phyloP scores from a whole-genome alignment of 2,797 vertebrate genomes.

The Pangasius sanitwongsei region DNA sequence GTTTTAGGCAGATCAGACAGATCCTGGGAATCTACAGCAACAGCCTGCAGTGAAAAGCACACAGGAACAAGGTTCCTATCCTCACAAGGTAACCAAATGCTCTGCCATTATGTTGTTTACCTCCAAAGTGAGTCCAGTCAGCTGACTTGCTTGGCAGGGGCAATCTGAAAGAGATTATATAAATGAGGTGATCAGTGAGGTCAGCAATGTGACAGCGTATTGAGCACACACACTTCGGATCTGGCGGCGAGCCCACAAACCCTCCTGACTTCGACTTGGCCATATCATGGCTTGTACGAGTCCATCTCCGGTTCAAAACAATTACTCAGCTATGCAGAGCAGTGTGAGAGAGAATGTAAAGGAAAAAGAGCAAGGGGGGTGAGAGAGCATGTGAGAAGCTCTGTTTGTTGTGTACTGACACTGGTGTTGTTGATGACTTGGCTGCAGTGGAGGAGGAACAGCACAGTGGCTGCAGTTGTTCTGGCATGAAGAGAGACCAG shows the following conservation, averaged over 20 bases:
- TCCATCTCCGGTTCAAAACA: constrained; percentile 28
- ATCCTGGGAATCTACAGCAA: not conserved
- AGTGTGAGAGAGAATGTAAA: constrained; percentile 22
- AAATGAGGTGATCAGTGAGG: constrained; percentile 38
- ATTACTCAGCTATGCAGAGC: constrained; percentile 36
- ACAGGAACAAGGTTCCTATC: not conserved
- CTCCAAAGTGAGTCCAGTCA: constrained; percentile 99
- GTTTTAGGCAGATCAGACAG: not conserved
- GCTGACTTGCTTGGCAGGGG: constrained; percentile 98
- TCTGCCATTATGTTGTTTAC: constrained; percentile 73
- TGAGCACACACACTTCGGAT: constrained; percentile 4
- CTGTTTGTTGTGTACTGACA: constrained; percentile 58
- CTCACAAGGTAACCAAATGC: not conserved
- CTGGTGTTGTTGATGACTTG: constrained; percentile 59
- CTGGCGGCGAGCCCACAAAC: constrained; percentile 31
- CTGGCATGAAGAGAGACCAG: constrained; percentile 60
- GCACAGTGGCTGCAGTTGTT: constrained; percentile 71
- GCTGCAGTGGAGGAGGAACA: constrained; percentile 32
- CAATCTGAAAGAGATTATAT: constrained; percentile 77
- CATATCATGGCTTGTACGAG: not conserved
- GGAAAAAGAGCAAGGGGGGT: not conserved
- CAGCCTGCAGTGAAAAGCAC: not conserved
- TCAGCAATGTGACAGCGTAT: constrained; percentile 37
- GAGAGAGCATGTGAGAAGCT: constrained; percentile 35
- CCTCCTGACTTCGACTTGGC: constrained; percentile 33